Base-by-base conservation (phyloP, 2,113 vertebrate genomes). In the Pipa parva region DNA sequence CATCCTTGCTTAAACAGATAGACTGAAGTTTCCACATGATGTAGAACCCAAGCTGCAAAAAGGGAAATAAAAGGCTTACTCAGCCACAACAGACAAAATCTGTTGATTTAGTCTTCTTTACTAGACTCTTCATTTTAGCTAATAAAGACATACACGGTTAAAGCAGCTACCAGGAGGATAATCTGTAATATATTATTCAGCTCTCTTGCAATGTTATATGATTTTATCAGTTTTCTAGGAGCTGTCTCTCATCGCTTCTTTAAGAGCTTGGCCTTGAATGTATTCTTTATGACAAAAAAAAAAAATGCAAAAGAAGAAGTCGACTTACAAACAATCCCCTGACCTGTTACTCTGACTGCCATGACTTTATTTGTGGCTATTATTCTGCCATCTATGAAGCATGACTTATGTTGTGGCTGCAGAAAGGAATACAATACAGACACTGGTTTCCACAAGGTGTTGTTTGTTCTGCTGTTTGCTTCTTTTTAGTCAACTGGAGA, bases 11-110 rank as follows among this genome's bases (percentile, higher is more conserved):
- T 51, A 37, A 42, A 69, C 33, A 48, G 51, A 45, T 36, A 54
- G 57, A 45, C 66, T 52, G 22, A 52, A 12, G 37, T 60, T 60
- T 25, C 52, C 54, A 61, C 39, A 36, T 61, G 57, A 60, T 49
- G 57, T 58, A 60, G 56, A 68, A 68, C 55, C 52, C 45, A 27
- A 22, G 28, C 15, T 12, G 50, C 29, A 59, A 59, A 31, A 58
- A 49, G 45, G 28, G 49, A 59, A 68, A 68, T 50, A 68, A 68
- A 42, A 27, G 65, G 65, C 52, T 68, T 69, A 60, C 39, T 58
- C 66, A 69, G 57, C 48, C 66, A 69, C 42, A 69, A 60, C 57
- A 42, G n/a, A n/a, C n/a, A n/a, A n/a, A 59, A 59, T 68, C 65
- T 51, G 33, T 68, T 46, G 56, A 45, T 68, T 68, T 69, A 51